phyloP scores from a whole-genome alignment of 2,797 vertebrate genomes.

The Jordanella pulchra region DNA sequence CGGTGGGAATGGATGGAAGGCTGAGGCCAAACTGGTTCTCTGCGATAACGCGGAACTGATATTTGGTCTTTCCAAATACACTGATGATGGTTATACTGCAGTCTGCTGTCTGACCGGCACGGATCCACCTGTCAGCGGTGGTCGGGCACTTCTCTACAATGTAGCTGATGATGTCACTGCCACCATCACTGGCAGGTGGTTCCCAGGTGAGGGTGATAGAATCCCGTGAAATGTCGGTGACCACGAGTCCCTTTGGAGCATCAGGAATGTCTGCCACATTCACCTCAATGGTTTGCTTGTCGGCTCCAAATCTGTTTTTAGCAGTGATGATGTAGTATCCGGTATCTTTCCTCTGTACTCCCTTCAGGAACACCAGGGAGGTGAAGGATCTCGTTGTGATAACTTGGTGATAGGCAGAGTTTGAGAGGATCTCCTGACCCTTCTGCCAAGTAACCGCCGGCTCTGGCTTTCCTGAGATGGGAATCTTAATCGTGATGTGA shows the following conservation, averaged over 20 bases:
- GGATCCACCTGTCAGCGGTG: slow-evolving; percentile 94
- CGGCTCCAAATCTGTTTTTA: slow-evolving; percentile 97
- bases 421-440: slow-evolving; percentile 96
- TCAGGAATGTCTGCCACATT: slow-evolving; percentile 96
- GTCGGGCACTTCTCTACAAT: slow-evolving; percentile 96
- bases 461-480: slow-evolving; percentile 96
- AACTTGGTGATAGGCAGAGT: slow-evolving; percentile 93
- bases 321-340: slow-evolving; percentile 97
- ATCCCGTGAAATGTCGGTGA: slow-evolving; percentile 89
- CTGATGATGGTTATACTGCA: slow-evolving; percentile 91
- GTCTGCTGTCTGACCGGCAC: slow-evolving; percentile 90
- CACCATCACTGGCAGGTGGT: slow-evolving; percentile 91
- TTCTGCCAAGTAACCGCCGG: slow-evolving; percentile 98
- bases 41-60: slow-evolving; percentile 95
- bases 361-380: slow-evolving; percentile 94
- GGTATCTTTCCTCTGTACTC: slow-evolving; percentile 92
- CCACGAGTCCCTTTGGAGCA: slow-evolving; percentile 88
- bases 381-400: slow-evolving; percentile 98
- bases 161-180: slow-evolving; percentile 91
- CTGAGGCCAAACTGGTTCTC: slow-evolving; percentile 96
- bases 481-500: slow-evolving; percentile 95
- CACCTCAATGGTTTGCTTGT: slow-evolving; percentile 98
- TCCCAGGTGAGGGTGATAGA: slow-evolving; percentile 95
- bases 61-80: slow-evolving; percentile 96
- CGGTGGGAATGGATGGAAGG: slow-evolving; percentile 89